Evolutionary conservation across 2,113 vertebrate genomes (phyloP), one percentile per base, ranked within the genome.

Genomic region (Scophthalmus maximus): DNA sequence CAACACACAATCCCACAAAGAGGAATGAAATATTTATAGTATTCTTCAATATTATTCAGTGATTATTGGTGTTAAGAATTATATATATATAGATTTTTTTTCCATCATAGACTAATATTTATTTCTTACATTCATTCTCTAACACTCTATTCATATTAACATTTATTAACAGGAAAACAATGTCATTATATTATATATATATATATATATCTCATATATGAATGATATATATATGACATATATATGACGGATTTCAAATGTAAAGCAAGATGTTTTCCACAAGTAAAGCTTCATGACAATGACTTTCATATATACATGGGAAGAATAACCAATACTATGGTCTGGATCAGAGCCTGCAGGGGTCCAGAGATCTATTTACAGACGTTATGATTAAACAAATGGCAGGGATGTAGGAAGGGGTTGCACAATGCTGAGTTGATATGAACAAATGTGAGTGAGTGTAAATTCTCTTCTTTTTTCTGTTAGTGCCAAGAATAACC

Each of bases 61-160:
- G 83, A 85, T 86, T 85, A 87, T n/a, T 79, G 75, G 65, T 87
- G 79, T 86, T 84, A 79, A 85, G 87, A 91, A 86, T 92, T 84
- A 82, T 89, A 90, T 68, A 84, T 86, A 34, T 32, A 53, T 53
- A 6, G 20, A 79, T 75, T 88, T 86, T 78, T 74, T 52, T 71
- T 83, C 77, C 90, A 91, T 92, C 87, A 87, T 92, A 92, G 89
- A 93, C 91, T 91, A 87, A 91, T 92, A 94, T 87, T 87, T 85
- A 90, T 88, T 92, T 92, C 89, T 91, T 92, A 94, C 93, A 94
- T 93, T 93, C 92, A 92, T 90, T 93, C 91, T 92, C 92, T 94
- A 94, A 87, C 92, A 93, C 93, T 91, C 93, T 92, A 94, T 86
- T 90, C 81, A 93, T 93, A 93, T 94, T 92, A 93, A 94, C 91